Evolutionary conservation across 2,888 invertebrate species (phyloP).

Genomic region (Limenitis camilla): DNA sequence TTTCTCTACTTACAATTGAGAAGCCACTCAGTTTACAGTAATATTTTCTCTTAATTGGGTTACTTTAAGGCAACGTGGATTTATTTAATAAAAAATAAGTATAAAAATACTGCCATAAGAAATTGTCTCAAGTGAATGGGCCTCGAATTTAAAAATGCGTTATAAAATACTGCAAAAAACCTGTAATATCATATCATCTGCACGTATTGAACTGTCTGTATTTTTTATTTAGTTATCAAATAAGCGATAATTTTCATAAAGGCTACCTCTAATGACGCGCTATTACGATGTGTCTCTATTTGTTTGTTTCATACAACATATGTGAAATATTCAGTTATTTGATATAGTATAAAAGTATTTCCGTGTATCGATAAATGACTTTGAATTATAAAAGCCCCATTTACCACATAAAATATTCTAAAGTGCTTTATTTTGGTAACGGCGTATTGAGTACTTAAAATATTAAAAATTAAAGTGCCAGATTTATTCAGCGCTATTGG

Average conservation of each 20-base stretch:
- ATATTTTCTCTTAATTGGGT: constrained; percentile 12
- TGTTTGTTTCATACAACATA: no score
- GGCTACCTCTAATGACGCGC: no score
- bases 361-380: constrained; percentile 19
- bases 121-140: no score
- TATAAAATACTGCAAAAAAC: no score
- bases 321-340: neutral
- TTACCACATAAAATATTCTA: constrained; percentile 16
- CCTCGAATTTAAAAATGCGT: no score
- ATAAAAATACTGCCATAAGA: no score
- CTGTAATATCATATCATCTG: no score
- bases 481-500: no score
- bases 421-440: constrained; percentile 14
- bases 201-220: no score
- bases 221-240: no score
- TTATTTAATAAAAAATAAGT: constrained; percentile 16
- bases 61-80: constrained; percentile 1
- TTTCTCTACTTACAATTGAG: constrained; percentile 9
- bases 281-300: no score
- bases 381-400: constrained; percentile 17
- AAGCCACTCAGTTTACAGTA: constrained; percentile 7
- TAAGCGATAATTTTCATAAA: no score
- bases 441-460: neutral
- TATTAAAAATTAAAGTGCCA: neutral
- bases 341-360: constrained; percentile 16